Evolutionary conservation across 2,888 invertebrate genomes (phyloP).

Genomic region (Synanthedon andrenaeformis): DNA sequence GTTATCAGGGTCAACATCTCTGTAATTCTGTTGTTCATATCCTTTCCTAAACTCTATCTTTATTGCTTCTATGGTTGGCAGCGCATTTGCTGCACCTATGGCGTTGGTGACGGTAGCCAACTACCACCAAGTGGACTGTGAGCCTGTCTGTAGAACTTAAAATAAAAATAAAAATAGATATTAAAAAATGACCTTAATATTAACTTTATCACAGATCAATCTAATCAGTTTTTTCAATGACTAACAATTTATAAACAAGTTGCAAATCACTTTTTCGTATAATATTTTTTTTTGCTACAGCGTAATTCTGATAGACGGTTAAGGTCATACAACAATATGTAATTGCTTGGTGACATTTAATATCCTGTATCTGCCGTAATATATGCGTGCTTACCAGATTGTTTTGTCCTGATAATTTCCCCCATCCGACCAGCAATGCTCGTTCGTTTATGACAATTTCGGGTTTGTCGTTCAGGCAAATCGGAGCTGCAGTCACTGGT

Average conservation of each 20-base stretch:
- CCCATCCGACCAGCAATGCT: conserved; percentile 79
- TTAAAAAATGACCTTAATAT: neutral
- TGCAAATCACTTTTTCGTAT: too few relatives aligned
- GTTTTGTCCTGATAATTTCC: conserved; percentile 73
- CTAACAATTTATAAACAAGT: too few relatives aligned
- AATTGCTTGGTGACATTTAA: neutral
- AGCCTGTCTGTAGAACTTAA: too few relatives aligned
- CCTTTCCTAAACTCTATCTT: too few relatives aligned
- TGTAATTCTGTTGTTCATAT: too few relatives aligned
- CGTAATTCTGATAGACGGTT: neutral
- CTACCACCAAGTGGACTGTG: too few relatives aligned
- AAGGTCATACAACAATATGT: neutral
- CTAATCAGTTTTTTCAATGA: neutral
- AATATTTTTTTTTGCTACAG: too few relatives aligned
- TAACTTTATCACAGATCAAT: neutral
- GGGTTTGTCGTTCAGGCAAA: conserved; percentile 80
- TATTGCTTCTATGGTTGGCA: too few relatives aligned
- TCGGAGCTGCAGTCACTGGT: conserved; percentile 81
- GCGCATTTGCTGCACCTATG: too few relatives aligned
- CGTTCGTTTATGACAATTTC: conserved; percentile 73
- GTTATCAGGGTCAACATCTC: too few relatives aligned
- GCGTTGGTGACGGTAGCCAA: too few relatives aligned
- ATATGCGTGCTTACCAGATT: conserved; percentile 36
- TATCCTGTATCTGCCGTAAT: neutral
- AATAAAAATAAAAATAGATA: too few relatives aligned